Conservation (phyloP, 2,113 vertebrate genomes). For the Crotalus tigris region DNA sequence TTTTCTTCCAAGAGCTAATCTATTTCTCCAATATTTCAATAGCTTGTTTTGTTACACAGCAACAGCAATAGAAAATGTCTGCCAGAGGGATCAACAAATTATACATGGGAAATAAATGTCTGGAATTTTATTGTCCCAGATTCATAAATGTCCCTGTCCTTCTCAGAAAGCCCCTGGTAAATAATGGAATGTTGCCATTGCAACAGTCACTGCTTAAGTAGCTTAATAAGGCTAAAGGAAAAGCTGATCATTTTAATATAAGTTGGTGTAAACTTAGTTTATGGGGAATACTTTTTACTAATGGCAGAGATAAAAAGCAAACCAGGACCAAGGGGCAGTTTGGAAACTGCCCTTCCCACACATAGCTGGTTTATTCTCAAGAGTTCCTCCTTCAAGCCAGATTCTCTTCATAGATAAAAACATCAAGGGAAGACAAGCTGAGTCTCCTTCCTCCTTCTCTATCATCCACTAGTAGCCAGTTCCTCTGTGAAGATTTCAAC, state of each 20-base stretch:
- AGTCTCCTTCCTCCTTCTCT: background rate
- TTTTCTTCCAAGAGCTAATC: conserved; percentile 4
- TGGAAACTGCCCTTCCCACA: background rate
- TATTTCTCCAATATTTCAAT: background rate
- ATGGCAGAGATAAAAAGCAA: background rate
- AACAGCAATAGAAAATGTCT: background rate
- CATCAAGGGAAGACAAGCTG: background rate
- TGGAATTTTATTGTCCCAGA: conserved; percentile 11
- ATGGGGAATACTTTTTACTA: background rate
- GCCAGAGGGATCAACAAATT: conserved; percentile 18
- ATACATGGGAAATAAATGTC: conserved; percentile 13
- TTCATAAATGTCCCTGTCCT: conserved; percentile 1
- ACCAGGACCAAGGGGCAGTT: no score
- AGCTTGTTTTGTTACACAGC: conserved; percentile 10
- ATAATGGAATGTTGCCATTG: background rate
- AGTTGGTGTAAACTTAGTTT: background rate
- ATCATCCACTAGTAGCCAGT: background rate
- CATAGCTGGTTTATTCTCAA: background rate
- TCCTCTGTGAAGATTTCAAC: background rate
- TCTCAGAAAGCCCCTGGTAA: conserved; percentile 5
- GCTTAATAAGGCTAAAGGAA: background rate
- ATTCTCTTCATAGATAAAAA: background rate
- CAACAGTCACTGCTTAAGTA: background rate
- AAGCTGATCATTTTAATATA: background rate
- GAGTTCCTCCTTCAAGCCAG: background rate